Evolutionary conservation across 2,797 vertebrate species (phyloP), one percentile per base, ranked within the genome.

Genomic region (Lateolabrax maculatus): DNA sequence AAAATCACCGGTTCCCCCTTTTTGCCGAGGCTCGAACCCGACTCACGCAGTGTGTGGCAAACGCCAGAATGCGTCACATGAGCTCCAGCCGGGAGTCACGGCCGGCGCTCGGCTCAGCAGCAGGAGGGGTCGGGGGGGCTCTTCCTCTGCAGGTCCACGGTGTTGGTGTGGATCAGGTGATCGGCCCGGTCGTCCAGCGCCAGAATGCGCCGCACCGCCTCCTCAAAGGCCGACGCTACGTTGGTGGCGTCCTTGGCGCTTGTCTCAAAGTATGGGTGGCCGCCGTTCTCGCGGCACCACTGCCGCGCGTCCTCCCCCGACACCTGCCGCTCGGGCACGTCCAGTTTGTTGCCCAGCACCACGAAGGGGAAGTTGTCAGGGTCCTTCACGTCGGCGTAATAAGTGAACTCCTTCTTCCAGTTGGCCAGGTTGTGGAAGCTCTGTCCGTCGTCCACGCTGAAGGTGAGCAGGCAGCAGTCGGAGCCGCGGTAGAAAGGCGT

Each of bases 361-460:
- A 99, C 97, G 71, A 99, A 98, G 0, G 98, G 98, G 91, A 99
- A 99, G 78, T 21, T 95, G 77, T 98, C 96, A 0, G 97, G 97
- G 86, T 98, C 97, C 83, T 97, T 97, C 0, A 99, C 96, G 43
- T 99, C 98, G 3, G 97, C 98, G 6, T 99, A 99, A 84, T 97
- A 98, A 39, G 96, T 88, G 87, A 99, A 99, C 93, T 99, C 98
- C 87, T 98, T 99, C 93, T 97, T 98, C 98, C 98, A 99, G 95
- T 98, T 98, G 77, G 83, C 90, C 84, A 99, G 89, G 93, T 99
- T 99, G 83, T 91, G 93, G 90, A 99, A 99, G 89, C 97, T 99
- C 83, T 99, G 98, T 16, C 96, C 96, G 80, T 99, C 98, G 53
- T 99, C 97, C 58, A 99, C 93, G 0, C 98, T 98, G 85, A 98